Evolutionary conservation across 2,888 invertebrate genomes (phyloP).

Genomic region (Tryphoninae sp.): DNA sequence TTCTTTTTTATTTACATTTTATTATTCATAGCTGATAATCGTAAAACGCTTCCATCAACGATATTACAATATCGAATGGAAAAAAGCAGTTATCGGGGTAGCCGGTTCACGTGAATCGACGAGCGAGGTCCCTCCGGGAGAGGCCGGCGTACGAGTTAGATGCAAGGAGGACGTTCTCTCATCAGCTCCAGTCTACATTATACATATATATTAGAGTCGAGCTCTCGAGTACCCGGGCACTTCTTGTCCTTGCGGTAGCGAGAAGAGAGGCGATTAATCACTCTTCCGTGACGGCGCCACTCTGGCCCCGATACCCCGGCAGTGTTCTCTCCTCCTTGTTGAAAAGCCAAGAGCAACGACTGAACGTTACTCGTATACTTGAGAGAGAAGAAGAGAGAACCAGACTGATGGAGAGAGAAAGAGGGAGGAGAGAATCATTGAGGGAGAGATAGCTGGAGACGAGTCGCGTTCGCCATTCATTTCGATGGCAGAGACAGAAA

Average conservation of each 20-base stretch:
- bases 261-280: slow-evolving; percentile 59
- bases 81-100: not conserved
- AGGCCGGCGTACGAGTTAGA: slow-evolving; percentile 2
- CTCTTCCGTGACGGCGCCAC: slow-evolving; percentile 60
- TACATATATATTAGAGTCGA: slow-evolving; percentile 13
- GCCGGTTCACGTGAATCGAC: not conserved
- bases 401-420: slow-evolving; percentile 8
- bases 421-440: slow-evolving; percentile 18
- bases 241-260: slow-evolving; percentile 47
- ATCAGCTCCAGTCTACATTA: slow-evolving; percentile 8
- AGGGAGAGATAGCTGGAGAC: slow-evolving; percentile 12
- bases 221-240: slow-evolving; percentile 31
- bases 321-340: slow-evolving; percentile 5
- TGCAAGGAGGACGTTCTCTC: slow-evolving; percentile 15
- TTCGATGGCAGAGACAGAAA: slow-evolving; percentile 22
- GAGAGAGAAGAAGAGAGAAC: slow-evolving; percentile 5
- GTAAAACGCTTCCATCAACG: slow-evolving; percentile 10
- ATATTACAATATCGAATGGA: slow-evolving; percentile 9
- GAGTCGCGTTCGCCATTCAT: slow-evolving; percentile 46
- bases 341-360: slow-evolving; percentile 52
- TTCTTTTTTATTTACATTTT: slow-evolving; percentile 15
- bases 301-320: slow-evolving; percentile 55
- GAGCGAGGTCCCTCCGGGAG: not conserved
- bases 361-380: slow-evolving; percentile 42
- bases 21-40: not conserved